These are phyloP conservation scores for Carassius auratus DNA, from an alignment of 2,113 vertebrate genomes.

Conservation along the genomic window DNA sequence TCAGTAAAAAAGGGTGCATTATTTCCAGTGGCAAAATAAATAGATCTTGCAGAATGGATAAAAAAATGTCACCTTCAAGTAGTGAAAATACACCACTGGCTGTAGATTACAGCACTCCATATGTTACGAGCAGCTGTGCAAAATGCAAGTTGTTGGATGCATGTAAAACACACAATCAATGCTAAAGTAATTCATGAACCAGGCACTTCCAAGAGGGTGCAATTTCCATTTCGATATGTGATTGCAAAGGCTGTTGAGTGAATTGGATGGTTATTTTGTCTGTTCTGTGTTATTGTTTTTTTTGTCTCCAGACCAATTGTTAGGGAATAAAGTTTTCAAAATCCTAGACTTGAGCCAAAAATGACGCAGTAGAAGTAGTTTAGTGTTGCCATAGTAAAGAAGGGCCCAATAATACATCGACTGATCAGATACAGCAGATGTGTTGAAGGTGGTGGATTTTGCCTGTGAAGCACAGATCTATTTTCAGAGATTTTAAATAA, in stretches of 20 bases:
- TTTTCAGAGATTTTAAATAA: too few relatives aligned
- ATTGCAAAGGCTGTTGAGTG: slow-evolving; percentile 66
- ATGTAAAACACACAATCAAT: slow-evolving; percentile 69
- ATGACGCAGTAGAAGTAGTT: slow-evolving; percentile 4
- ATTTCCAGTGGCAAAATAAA: slow-evolving; percentile 60
- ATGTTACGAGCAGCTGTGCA: slow-evolving; percentile 56
- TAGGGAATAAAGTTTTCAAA: slow-evolving; percentile 22
- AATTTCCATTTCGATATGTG: slow-evolving; percentile 73
- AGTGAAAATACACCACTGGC: slow-evolving; percentile 54
- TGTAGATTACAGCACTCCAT: slow-evolving; percentile 55
- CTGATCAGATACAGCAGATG: neutral
- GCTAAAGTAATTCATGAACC: slow-evolving; percentile 68
- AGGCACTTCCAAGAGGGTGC: slow-evolving; percentile 63
- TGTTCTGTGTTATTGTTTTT: slow-evolving; percentile 56
- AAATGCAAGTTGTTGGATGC: slow-evolving; percentile 48
- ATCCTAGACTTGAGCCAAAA: slow-evolving; percentile 1
- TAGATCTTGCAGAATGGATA: slow-evolving; percentile 69
- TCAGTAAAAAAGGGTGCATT: slow-evolving; percentile 18
- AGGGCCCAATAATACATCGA: neutral
- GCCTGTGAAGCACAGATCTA: too few relatives aligned
- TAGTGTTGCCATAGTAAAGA: neutral
- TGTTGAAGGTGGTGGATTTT: neutral
- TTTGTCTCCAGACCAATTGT: slow-evolving; percentile 48
- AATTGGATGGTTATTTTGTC: slow-evolving; percentile 66
- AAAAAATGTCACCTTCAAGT: slow-evolving; percentile 60